These are phyloP conservation scores for Promerops cafer DNA, from an alignment of 2,113 vertebrate genomes.

Conservation along the genomic window DNA sequence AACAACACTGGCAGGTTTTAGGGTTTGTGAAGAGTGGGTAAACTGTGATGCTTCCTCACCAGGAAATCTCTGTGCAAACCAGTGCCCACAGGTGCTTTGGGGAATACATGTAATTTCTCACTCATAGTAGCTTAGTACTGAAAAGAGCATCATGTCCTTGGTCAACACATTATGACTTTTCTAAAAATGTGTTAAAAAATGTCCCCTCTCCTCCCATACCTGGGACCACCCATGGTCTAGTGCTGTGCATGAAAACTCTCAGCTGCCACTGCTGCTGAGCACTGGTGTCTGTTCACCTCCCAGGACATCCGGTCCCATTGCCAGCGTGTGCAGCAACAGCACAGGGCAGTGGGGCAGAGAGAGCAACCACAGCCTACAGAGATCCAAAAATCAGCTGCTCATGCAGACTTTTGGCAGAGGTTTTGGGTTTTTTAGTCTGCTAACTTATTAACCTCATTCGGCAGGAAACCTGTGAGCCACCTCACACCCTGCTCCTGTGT, in stretches of 20 bases:
- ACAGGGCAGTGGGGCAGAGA: not conserved
- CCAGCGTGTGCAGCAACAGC: rapidly evolving
- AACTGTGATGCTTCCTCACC: not conserved
- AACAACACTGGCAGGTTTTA: not conserved
- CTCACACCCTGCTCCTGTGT: not conserved
- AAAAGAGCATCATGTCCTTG: not conserved
- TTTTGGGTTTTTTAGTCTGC: not conserved
- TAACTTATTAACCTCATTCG: not conserved
- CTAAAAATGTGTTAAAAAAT: not conserved
- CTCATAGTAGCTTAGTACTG: not conserved
- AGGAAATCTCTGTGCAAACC: not conserved
- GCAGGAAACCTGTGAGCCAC: not conserved
- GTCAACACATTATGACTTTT: not conserved
- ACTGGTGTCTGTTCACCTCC: not conserved
- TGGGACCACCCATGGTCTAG: too few species aligned
- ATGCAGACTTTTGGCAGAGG: rapidly evolving
- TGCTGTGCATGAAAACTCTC: not conserved
- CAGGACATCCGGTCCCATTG: rapidly evolving
- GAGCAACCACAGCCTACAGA: not conserved
- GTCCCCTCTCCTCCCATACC: not conserved
- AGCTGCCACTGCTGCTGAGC: rapidly evolving
- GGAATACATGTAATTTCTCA: not conserved
- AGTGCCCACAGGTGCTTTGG: not conserved
- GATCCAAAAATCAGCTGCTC: not conserved
- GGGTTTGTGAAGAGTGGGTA: not conserved